These are phyloP conservation scores for Sipha flava DNA, from an alignment of 1,140 invertebrate genomes.

Conservation along the genomic window DNA sequence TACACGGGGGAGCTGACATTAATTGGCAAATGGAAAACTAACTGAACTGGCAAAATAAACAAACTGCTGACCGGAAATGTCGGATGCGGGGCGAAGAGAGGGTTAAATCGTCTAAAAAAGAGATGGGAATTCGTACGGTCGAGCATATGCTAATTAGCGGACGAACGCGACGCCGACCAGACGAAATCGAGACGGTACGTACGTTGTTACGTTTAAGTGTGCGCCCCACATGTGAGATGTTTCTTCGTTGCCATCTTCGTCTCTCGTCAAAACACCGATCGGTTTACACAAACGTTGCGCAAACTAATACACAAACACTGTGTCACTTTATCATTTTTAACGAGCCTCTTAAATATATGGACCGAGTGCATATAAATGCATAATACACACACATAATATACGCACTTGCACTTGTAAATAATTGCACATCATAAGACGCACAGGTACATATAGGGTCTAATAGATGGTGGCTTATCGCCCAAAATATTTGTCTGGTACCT, in stretches of 20 bases:
- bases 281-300: not conserved
- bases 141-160: constrained; percentile 14
- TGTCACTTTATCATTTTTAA: constrained; percentile 19
- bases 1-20: not conserved
- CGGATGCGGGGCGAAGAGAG: not conserved
- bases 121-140: not conserved
- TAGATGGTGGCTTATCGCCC: too few species aligned
- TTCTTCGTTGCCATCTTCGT: not conserved
- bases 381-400: not conserved
- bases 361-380: too few species aligned
- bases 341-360: not conserved
- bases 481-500: too few species aligned
- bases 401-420: not conserved
- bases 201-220: too few species aligned
- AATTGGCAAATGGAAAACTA: too few species aligned
- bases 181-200: not conserved
- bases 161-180: not conserved
- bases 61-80: too few species aligned
- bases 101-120: not conserved
- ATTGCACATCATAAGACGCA: too few species aligned
- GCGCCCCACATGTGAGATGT: not conserved
- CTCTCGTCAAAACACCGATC: constrained; percentile 11
- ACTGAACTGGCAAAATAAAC: too few species aligned
- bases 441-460: too few species aligned
- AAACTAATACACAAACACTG: too few species aligned